These are phyloP conservation scores for Petroica traversi DNA, from an alignment of 2,113 vertebrate genomes.

Conservation along the genomic window DNA sequence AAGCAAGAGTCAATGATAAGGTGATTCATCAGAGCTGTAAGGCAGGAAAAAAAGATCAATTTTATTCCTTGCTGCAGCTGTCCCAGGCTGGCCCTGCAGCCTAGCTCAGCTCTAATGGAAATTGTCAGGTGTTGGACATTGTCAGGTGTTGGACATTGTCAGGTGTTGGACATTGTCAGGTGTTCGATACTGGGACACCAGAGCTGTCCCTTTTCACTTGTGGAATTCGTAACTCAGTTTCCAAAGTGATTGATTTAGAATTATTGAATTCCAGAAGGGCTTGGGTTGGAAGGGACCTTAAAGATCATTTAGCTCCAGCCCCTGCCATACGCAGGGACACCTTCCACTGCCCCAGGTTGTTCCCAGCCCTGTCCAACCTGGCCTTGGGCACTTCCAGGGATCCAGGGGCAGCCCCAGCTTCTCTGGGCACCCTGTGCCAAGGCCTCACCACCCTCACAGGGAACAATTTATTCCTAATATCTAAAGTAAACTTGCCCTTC, in stretches of 20 bases:
- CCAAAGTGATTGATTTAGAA: not conserved
- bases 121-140: not conserved
- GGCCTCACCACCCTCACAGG: not conserved
- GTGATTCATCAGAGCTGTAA: not conserved
- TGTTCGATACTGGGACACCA: not conserved
- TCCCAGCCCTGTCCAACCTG: accelerated
- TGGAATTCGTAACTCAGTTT: not conserved
- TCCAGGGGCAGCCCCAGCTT: not conserved
- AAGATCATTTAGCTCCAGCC: accelerated
- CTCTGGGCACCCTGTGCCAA: not conserved
- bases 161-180: not conserved
- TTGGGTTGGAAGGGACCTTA: not conserved
- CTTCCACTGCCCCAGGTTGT: accelerated
- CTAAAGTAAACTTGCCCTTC: not conserved
- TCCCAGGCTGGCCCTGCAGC: not conserved
- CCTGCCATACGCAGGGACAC: not conserved
- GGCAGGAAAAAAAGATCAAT: not conserved
- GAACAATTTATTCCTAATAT: not conserved
- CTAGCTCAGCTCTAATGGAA: not conserved
- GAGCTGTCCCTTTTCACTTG: not conserved
- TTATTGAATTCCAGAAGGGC: not conserved
- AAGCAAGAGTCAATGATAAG: not conserved
- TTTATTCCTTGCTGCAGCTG: not conserved
- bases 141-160: not conserved
- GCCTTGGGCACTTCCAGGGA: not conserved